Conservation (phyloP, 2,888 invertebrate species). For the Drosophila rellima region DNA sequence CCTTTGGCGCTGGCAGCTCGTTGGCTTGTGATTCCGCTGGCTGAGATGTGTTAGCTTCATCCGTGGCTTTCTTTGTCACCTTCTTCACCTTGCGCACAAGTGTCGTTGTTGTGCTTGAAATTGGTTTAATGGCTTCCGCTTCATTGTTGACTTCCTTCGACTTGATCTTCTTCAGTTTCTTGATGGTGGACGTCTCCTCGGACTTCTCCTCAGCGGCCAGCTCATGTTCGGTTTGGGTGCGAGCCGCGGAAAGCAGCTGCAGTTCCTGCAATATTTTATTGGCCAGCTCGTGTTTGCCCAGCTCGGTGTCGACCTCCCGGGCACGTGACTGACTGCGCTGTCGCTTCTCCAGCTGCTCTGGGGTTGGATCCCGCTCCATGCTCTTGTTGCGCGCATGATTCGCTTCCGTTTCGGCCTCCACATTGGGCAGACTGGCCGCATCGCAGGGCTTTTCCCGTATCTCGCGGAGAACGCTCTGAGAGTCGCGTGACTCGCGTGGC, state of each 20-base stretch:
- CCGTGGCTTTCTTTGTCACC: constrained; percentile 77
- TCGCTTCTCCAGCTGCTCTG: constrained; percentile 45
- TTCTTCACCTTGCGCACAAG: constrained; percentile 81
- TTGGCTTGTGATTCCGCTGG: constrained; percentile 41
- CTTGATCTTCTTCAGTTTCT: constrained; percentile 78
- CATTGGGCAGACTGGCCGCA: constrained; percentile 64
- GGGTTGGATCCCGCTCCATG: constrained; percentile 72
- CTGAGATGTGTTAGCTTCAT: constrained; percentile 24
- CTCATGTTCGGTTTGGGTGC: constrained; percentile 76
- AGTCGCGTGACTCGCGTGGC: constrained; percentile 87
- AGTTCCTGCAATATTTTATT: constrained; percentile 84
- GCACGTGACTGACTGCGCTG: constrained; percentile 73
- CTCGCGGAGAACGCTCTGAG: constrained; percentile 89
- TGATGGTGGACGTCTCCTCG: constrained; percentile 65
- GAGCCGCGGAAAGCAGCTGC: constrained; percentile 81
- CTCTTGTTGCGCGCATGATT: constrained; percentile 83
- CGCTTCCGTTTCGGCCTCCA: constrained; percentile 38
- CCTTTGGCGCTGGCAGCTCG: constrained; percentile 74
- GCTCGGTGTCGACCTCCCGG: constrained; percentile 62
- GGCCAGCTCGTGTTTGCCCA: constrained; percentile 82
- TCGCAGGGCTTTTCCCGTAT: constrained; percentile 88
- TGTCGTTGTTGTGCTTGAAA: constrained; percentile 43
- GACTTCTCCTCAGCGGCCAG: constrained; percentile 23
- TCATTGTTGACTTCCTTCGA: constrained; percentile 70
- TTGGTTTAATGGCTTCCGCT: constrained; percentile 30